Percentiles rank a stretch among this genome's conserved stretches.
These are phyloP conservation scores for Chionomys nivalis DNA, from an alignment of 2,113 vertebrate species.

Conservation along the genomic window DNA sequence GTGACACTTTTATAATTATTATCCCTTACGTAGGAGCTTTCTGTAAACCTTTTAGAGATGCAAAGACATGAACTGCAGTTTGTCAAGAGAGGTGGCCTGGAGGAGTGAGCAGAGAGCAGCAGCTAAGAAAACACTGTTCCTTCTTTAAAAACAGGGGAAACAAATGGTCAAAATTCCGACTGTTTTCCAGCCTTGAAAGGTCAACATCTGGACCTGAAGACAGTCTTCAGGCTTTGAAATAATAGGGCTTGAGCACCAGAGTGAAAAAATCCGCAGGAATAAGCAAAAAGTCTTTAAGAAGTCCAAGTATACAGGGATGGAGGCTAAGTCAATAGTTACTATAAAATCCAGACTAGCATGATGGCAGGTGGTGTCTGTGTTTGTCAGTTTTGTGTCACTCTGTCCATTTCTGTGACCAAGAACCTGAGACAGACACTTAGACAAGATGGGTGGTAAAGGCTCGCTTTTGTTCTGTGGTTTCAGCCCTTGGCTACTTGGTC, in stretches of 20 bases:
- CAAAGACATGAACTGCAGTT: background rate
- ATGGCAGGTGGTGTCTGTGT: background rate
- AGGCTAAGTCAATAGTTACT: background rate
- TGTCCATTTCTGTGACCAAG: background rate
- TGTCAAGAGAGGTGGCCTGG: background rate
- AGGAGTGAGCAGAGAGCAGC: background rate
- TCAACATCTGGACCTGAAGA: background rate
- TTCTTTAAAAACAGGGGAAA: background rate
- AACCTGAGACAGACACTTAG: background rate
- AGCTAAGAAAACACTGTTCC: background rate
- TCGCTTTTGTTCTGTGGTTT: background rate
- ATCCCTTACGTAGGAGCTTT: background rate
- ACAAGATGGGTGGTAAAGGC: background rate
- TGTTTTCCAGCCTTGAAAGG: background rate
- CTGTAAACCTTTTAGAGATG: slow-evolving; percentile 5
- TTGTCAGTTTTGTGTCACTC: background rate
- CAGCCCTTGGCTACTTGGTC: background rate
- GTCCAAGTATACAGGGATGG: background rate
- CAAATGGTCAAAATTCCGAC: background rate
- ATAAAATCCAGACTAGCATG: background rate
- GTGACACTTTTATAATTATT: background rate
- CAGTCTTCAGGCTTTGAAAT: background rate
- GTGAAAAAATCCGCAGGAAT: background rate
- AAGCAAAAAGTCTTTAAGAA: background rate
- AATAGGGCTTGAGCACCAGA: background rate